A percentile compares a stretch with the other conserved stretches of the same genome.
Evolutionary conservation across 2,888 invertebrate genomes (phyloP).

Genomic region (Hedya salicella): DNA sequence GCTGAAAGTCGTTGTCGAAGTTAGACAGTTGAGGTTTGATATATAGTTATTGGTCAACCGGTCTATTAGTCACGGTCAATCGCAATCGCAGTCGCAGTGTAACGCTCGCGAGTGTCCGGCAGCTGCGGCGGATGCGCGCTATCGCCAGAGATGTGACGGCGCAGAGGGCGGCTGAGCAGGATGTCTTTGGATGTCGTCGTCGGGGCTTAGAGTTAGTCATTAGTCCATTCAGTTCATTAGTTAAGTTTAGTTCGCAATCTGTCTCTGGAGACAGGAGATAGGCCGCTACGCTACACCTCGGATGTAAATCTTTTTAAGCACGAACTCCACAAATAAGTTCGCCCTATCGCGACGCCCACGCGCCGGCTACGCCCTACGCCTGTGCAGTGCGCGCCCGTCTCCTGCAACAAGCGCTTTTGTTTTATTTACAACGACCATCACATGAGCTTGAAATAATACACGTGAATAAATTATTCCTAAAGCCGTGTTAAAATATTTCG

Average conservation of each 20-base stretch:
- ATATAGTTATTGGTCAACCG: no score
- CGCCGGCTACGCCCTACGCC: conserved; percentile 39
- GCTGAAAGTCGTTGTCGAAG: no score
- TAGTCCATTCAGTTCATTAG: background rate
- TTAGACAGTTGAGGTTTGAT: no score
- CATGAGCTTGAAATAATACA: conserved; percentile 22
- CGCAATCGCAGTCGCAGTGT: conserved; percentile 5
- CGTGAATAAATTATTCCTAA: conserved; percentile 1
- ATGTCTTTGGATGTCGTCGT: no score
- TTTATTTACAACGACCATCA: conserved; percentile 47
- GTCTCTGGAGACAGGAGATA: no score
- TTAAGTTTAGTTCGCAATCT: background rate
- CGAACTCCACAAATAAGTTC: conserved; percentile 32
- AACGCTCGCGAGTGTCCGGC: conserved; percentile 31
- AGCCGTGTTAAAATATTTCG: conserved; percentile 1
- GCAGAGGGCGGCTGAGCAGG: background rate
- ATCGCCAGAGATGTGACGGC: conserved; percentile 8
- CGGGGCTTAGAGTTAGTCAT: no score
- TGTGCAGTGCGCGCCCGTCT: conserved; percentile 9
- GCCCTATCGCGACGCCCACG: conserved; percentile 49
- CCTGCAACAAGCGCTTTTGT: conserved; percentile 47
- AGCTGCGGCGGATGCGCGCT: conserved; percentile 17
- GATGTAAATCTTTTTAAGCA: conserved; percentile 10
- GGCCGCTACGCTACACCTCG: no score
- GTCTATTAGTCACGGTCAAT: conserved; percentile 8